A percentile compares a stretch with the other conserved stretches of the same genome.
Evolutionary conservation across 1,140 invertebrate species (phyloP).

Genomic region (Potamilus streckersoni): DNA sequence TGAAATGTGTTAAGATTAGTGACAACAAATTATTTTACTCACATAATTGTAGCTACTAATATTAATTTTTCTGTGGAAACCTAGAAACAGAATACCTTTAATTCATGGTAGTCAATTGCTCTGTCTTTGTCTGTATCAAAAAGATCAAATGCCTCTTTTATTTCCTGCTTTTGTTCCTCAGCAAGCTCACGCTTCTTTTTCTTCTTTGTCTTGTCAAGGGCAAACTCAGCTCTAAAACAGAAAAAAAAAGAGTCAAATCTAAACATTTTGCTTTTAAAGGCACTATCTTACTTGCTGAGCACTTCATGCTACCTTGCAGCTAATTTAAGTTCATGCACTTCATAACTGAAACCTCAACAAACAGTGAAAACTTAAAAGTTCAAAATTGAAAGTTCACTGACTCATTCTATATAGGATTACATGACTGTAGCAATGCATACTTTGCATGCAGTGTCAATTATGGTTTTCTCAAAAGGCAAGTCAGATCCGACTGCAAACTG

Average conservation of each 20-base stretch:
- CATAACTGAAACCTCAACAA: too few species aligned
- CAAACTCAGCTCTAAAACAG: constrained; percentile 58
- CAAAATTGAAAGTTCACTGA: too few species aligned
- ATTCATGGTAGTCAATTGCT: constrained; percentile 68
- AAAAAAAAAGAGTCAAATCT: background rate
- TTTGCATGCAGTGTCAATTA: too few species aligned
- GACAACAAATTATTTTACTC: background rate
- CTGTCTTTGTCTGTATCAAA: constrained; percentile 69
- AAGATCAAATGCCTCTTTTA: constrained; percentile 68
- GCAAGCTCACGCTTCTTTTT: constrained; percentile 65
- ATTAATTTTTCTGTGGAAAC: background rate
- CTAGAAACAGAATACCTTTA: constrained; percentile 55
- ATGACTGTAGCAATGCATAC: too few species aligned
- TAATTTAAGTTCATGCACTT: too few species aligned
- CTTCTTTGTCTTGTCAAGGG: constrained; percentile 61
- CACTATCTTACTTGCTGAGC: too few species aligned
- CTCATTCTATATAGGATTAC: too few species aligned
- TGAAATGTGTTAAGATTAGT: background rate
- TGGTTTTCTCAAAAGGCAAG: too few species aligned
- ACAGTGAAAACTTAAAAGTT: too few species aligned
- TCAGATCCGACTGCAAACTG: too few species aligned
- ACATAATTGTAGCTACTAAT: background rate
- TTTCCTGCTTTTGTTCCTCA: constrained; percentile 68
- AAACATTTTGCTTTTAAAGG: too few species aligned
- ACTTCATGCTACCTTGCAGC: too few species aligned